A percentile compares a stretch with the other conserved stretches of the same genome.
These are phyloP conservation scores for Microcebus jonahi DNA, from an alignment of 2,113 vertebrate genomes.

Conservation along the genomic window DNA sequence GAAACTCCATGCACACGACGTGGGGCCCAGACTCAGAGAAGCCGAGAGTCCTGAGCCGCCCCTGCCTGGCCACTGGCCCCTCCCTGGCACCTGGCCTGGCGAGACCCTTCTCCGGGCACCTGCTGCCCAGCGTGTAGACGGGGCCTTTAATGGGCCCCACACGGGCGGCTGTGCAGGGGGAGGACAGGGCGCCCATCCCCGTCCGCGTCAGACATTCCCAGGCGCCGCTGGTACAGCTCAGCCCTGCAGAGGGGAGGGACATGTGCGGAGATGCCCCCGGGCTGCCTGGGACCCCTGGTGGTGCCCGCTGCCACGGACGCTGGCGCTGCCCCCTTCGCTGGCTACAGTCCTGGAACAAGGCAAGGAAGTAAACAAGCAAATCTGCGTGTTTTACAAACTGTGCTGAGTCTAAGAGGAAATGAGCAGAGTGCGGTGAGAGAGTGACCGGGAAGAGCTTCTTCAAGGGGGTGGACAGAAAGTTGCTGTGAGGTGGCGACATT, in stretches of 20 bases:
- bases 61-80: no score
- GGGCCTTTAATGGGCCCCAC: neutral
- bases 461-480: rapidly evolving
- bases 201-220: neutral
- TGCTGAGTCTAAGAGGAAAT: neutral
- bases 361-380: no score
- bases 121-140: neutral
- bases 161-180: neutral
- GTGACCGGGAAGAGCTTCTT: rapidly evolving
- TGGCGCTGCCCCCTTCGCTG: neutral
- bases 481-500: neutral
- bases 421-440: neutral
- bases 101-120: neutral
- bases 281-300: no score
- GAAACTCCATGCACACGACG: neutral
- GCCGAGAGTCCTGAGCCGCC: no score
- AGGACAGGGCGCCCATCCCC: neutral
- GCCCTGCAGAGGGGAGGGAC: neutral
- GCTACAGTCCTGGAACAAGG: neutral
- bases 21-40: neutral
- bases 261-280: neutral
- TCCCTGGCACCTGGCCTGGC: neutral
- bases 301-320: no score
- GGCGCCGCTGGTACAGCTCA: neutral
- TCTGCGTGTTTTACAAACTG: no score